phyloP scores from a whole-genome alignment of 1,140 invertebrate genomes.

The Anoplolepis gracilipes region DNA sequence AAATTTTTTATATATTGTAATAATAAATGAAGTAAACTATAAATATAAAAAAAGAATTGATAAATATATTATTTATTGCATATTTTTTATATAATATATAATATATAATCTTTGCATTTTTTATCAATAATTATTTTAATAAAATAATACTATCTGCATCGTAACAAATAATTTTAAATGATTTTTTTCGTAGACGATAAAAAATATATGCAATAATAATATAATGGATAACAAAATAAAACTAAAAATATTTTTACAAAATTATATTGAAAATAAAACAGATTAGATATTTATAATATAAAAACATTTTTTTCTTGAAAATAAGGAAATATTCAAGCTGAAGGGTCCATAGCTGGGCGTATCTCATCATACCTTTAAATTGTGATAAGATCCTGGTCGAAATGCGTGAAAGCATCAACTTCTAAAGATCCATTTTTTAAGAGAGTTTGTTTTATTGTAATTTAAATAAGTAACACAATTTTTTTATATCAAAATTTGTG shows the following conservation, averaged over 20 bases:
- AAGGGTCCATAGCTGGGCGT: background rate
- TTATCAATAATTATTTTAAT: background rate
- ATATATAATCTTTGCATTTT: background rate
- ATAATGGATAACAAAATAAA: conserved; percentile 18
- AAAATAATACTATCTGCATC: background rate
- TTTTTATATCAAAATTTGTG: background rate
- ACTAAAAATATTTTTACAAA: background rate
- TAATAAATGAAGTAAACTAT: background rate
- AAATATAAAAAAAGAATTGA: background rate
- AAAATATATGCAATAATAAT: too few relatives aligned
- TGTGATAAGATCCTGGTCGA: conserved; percentile 79
- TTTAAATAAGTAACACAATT: too few relatives aligned
- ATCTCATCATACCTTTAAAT: conserved; percentile 71
- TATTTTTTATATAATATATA: too few relatives aligned
- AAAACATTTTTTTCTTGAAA: background rate
- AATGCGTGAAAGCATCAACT: conserved; percentile 76
- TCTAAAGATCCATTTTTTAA: background rate
- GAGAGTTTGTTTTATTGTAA: background rate
- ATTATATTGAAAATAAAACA: conserved; percentile 11
- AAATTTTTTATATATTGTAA: background rate
- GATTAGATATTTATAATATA: too few relatives aligned
- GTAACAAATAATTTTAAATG: background rate
- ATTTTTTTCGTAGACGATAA: background rate
- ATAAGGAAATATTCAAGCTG: background rate
- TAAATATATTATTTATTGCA: background rate